Evolutionary conservation across 2,888 invertebrate genomes (phyloP), one percentile per base, ranked within the genome.

Genomic region (Nipponacmea schrenckii): DNA sequence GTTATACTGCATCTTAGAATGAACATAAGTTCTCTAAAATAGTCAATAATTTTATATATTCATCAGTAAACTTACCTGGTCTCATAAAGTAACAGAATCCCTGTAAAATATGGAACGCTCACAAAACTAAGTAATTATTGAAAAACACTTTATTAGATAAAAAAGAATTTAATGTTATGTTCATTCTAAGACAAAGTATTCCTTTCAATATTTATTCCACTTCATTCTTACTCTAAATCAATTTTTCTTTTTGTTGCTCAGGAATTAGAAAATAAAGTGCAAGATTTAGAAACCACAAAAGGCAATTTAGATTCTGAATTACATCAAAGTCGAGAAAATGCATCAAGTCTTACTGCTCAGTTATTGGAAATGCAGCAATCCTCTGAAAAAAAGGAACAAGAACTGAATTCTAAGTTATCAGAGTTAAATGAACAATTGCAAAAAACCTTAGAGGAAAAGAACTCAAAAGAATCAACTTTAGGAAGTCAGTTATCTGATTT

Each of bases 341-440:
- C 73, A 1, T 70, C 68, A 1, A 67, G 75, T 12, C 69, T 79
- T 12, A 71, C 79, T 69, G 66, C 77, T 27, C 67, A 56, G 12
- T 67, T 74, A 15, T 27, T 62, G 2, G 63, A 68, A 17, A 39
- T 70, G 0, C 64, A 72, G 31, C 67, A 64, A 66, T 20, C 66
- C 2, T 68, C 70, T 14, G 50, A 64, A n/a, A 45, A 68, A 46
- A 14, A 27, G 4, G 68, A 72, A 63, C 56, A 67, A 56, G 39
- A 68, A 20, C 85, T 92, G 46, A 91, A 90, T 81, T 88, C 87
- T 74, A 91, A 81, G 70, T 73, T 81, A 45, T 68, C 75, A 0
- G 77, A 78, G 4, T 73, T 81, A 39, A 73, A 79, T 31, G 74
- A 74, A 26, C 77, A 77, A 56, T 72, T 85, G 62, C 78, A 78